Evolutionary conservation across 1,140 invertebrate genomes (phyloP), one percentile per base, ranked within the genome.

Genomic region (Coboldia fuscipes): DNA sequence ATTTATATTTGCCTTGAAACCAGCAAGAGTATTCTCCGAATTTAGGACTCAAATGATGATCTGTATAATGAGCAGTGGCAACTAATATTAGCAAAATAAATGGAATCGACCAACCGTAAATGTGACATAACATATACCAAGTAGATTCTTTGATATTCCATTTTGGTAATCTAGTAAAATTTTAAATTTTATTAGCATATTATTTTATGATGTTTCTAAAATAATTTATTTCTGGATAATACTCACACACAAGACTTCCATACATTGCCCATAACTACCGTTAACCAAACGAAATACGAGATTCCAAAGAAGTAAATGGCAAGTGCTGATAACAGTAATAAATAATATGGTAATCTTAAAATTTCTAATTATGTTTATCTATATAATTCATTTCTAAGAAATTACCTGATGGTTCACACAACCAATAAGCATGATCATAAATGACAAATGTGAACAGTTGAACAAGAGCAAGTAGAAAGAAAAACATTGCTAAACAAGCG

Each of bases 241-340:
- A 55, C 67, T 69, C 55, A 74, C 71, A 62, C 54, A 6, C 66
- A 64, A 2, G 51, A 56, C 41, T 62, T 58, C 58, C 65, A 72
- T 19, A 72, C 60, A 43, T 75, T 72, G 28, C 72, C 65, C 4
- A 66, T 62, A 4, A 71, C 63, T 1, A 72, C 54, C 39, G 70
- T 70, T 45, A 74, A 50, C 72, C 72, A 75, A 42, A 69, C 71
- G 43, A 75, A 74, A 4, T 64, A 60, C 3, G 63, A 57, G 40
- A 72, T 50, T 56, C 72, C 66, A 48, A 63, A 61, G 38, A 64
- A 70, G 41, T 73, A 75, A 1, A 65, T 51, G 3, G 63, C 37
- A 41, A 68, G 72, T 16, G 64, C 70, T 65, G 45, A 12, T n/a
- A 23, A 30, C 5, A 23, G 22, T 16, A 27, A n/a, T n/a, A n/a